Conservation (phyloP, 2,888 invertebrate genomes). For the Deladenus siricidicola region DNA sequence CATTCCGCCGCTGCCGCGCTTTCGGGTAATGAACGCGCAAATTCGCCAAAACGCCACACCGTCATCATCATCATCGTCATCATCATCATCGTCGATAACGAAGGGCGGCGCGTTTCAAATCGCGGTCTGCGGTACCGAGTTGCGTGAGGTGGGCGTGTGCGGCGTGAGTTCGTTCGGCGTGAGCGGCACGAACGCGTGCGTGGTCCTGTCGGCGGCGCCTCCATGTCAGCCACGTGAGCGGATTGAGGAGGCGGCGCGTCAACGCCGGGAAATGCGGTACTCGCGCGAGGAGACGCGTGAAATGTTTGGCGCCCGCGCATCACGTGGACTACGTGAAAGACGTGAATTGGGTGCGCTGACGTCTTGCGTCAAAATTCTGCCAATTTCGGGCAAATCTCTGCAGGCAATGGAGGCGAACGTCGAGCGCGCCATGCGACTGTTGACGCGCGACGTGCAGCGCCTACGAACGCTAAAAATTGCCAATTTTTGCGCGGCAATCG, state of each 20-base stretch:
- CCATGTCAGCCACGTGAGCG: too few relatives aligned
- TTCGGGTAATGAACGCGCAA: slow-evolving; percentile 40
- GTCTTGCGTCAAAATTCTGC: not conserved
- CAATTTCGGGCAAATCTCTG: slow-evolving; percentile 1
- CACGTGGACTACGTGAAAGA: too few relatives aligned
- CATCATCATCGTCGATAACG: too few relatives aligned
- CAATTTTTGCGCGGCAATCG: not conserved
- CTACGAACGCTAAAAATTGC: not conserved
- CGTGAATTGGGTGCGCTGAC: not conserved
- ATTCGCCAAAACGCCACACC: slow-evolving; percentile 23
- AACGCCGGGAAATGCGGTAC: too few relatives aligned
- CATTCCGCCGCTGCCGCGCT: slow-evolving; percentile 38
- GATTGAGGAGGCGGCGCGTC: too few relatives aligned
- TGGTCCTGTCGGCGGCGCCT: slow-evolving; percentile 27
- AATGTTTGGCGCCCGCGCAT: too few relatives aligned
- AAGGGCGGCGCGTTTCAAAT: not conserved
- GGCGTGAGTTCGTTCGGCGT: slow-evolving; percentile 51
- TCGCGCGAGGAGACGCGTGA: too few relatives aligned
- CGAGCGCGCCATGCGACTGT: not conserved
- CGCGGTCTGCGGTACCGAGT: not conserved
- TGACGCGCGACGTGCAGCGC: not conserved
- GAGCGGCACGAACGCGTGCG: slow-evolving; percentile 49
- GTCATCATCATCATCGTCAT: too few relatives aligned
- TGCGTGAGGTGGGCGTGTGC: not conserved
- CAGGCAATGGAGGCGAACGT: not conserved